phyloP scores from a whole-genome alignment of 2,113 vertebrate genomes.

The Urocitellus parryii region DNA sequence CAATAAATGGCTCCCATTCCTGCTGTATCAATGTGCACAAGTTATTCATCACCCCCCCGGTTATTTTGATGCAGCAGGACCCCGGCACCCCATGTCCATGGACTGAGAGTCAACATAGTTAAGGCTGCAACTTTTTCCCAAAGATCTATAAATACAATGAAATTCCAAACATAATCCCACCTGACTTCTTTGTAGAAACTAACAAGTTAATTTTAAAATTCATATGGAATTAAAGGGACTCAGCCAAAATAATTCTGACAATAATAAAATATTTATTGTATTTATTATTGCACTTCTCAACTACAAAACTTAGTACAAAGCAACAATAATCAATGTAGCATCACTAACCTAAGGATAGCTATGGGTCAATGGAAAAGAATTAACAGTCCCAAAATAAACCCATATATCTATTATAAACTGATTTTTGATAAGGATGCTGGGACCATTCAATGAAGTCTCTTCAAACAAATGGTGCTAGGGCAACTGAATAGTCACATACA shows the following conservation, averaged over 20 bases:
- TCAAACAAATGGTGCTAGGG: not conserved
- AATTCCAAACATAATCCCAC: not conserved
- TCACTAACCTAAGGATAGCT: not conserved
- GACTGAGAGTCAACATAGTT: not conserved
- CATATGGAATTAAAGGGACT: not conserved
- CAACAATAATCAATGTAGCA: not conserved
- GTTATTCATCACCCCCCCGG: no score
- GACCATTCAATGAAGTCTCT: not conserved
- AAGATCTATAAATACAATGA: no score
- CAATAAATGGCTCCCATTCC: no score
- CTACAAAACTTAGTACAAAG: constrained; percentile 20
- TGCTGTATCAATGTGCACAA: no score
- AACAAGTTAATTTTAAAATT: constrained; percentile 36
- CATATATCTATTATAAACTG: not conserved
- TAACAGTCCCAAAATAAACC: not conserved
- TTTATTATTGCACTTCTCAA: not conserved
- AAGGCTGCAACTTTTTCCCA: not conserved
- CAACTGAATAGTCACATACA: no score
- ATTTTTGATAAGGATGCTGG: not conserved
- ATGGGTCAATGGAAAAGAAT: no score
- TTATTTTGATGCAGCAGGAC: no score
- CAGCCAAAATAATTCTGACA: not conserved
- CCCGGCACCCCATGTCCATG: no score
- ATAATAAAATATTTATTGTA: not conserved
- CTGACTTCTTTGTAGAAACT: not conserved